Percentiles rank a stretch among this genome's conserved stretches.
Evolutionary conservation across 2,888 invertebrate genomes (phyloP).

Genomic region (Bellardia pandia): DNA sequence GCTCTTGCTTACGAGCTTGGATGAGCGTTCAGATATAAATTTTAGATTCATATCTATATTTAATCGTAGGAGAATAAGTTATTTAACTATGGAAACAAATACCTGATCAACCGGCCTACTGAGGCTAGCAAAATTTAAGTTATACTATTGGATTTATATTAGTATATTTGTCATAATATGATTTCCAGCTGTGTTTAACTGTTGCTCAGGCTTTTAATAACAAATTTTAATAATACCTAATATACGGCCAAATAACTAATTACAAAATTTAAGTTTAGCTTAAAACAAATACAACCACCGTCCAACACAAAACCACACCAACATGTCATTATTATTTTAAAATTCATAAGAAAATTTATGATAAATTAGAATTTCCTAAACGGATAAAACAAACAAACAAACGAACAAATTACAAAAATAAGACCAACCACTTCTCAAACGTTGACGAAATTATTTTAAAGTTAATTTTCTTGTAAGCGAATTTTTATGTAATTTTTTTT

Average conservation of each 20-base stretch:
- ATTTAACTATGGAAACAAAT: no score
- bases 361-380: constrained; percentile 26
- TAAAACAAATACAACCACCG: background rate
- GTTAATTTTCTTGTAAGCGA: background rate
- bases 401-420: background rate
- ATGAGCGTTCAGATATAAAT: no score
- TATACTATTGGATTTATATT: no score
- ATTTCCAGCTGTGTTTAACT: no score
- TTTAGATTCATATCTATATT: no score
- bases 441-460: background rate
- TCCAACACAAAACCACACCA: background rate
- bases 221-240: no score
- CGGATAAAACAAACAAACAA: constrained; percentile 1
- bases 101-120: no score
- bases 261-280: background rate
- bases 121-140: no score
- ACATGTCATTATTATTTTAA: background rate
- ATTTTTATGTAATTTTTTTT: background rate
- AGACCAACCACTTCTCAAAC: background rate
- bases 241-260: background rate
- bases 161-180: no score
- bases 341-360: constrained; percentile 2
- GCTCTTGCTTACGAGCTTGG: no score
- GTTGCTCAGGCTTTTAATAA: no score
- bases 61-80: no score